Evolutionary conservation across 2,113 vertebrate genomes (phyloP).

Genomic region (Melanocharis versteri): DNA sequence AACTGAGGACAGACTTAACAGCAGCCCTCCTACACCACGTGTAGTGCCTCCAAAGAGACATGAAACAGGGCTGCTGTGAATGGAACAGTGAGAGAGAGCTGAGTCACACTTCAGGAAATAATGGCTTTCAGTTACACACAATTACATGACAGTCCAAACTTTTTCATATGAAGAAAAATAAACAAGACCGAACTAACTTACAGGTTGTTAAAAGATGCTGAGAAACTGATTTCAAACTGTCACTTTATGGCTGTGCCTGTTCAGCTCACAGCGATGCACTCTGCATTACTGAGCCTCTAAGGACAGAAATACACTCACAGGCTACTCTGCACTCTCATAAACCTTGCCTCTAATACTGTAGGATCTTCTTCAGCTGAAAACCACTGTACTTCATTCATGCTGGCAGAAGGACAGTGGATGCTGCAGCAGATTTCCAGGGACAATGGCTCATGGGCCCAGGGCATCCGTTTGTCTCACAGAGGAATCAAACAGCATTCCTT

Average conservation of each 20-base stretch:
- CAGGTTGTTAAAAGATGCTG: background rate
- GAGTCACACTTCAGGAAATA: background rate
- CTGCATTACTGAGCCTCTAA: background rate
- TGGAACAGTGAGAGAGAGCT: background rate
- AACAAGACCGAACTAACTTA: background rate
- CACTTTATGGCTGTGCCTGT: background rate
- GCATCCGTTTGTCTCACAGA: background rate
- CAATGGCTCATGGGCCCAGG: background rate
- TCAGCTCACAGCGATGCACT: background rate
- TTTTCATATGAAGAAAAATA: background rate
- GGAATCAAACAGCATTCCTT: background rate
- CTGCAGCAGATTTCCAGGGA: background rate
- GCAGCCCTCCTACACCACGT: background rate
- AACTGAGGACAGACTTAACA: background rate
- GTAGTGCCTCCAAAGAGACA: background rate
- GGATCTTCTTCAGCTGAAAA: background rate
- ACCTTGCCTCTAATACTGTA: background rate
- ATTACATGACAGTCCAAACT: background rate
- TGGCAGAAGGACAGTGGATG: background rate
- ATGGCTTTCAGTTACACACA: background rate
- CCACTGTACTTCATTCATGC: background rate
- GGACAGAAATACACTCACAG: background rate
- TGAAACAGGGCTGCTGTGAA: background rate
- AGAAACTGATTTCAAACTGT: background rate
- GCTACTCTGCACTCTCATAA: background rate